Percentiles rank a stretch among this genome's conserved stretches.
phyloP scores from a whole-genome alignment of 30 jellyfish, hydroid and myxozoan genomes.

The Aurelia sp. region DNA sequence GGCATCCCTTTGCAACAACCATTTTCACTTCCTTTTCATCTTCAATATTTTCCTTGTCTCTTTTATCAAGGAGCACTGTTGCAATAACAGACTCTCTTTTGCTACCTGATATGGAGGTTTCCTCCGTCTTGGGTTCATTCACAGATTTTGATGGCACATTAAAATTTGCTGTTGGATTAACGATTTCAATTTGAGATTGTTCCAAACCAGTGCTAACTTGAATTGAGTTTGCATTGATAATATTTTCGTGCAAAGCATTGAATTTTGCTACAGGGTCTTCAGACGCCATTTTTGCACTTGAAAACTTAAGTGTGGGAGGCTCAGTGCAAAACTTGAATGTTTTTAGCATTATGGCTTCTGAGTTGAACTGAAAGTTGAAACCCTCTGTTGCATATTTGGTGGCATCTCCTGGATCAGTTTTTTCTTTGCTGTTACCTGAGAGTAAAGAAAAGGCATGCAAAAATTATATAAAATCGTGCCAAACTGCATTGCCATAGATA shows the following conservation, averaged over 20 bases:
- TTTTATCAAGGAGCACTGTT: too few relatives aligned
- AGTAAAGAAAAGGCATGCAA: not conserved
- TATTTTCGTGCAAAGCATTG: slow-evolving; percentile 1
- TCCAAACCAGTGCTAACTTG: too few relatives aligned
- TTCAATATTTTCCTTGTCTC: not conserved
- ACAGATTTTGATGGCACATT: too few relatives aligned
- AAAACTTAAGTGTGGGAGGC: not conserved
- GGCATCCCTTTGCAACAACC: not conserved
- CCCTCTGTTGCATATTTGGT: not conserved
- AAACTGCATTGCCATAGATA: too few relatives aligned
- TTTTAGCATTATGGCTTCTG: slow-evolving; percentile 2
- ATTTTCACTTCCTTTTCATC: not conserved
- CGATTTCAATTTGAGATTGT: too few relatives aligned
- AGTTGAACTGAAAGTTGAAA: slow-evolving; percentile 7
- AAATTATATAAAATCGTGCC: too few relatives aligned
- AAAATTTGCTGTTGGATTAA: too few relatives aligned
- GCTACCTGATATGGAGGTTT: too few relatives aligned
- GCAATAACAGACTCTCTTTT: too few relatives aligned
- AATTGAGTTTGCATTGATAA: not conserved
- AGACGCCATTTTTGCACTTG: not conserved
- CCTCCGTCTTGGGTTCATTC: too few relatives aligned
- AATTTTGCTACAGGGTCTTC: slow-evolving; percentile 29
- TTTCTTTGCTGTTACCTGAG: not conserved
- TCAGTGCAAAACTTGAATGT: slow-evolving; percentile 2
- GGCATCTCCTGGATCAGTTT: too few relatives aligned